These are phyloP conservation scores for Pandemis heparana DNA, from an alignment of 2,888 invertebrate species.

Conservation along the genomic window DNA sequence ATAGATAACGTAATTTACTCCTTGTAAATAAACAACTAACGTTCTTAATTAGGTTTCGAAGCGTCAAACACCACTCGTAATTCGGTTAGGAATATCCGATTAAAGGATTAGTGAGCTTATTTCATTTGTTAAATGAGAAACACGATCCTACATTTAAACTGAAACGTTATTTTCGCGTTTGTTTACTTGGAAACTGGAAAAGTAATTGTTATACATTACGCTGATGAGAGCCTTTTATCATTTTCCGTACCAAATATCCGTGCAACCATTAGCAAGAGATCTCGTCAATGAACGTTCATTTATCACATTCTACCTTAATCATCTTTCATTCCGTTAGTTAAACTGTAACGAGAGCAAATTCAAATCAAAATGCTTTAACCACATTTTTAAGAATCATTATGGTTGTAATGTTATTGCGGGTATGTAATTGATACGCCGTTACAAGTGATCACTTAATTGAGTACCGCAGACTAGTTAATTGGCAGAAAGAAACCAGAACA, in stretches of 20 bases:
- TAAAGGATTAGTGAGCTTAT: constrained; percentile 16
- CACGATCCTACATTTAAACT: constrained; percentile 1
- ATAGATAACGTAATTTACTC: constrained; percentile 21
- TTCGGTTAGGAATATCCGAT: constrained; percentile 23
- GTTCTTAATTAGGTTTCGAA: constrained; percentile 25
- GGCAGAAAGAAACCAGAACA: constrained; percentile 29
- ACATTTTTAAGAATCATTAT: neutral
- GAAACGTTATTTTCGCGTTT: neutral
- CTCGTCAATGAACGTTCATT: constrained; percentile 28
- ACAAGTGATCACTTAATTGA: constrained; percentile 11
- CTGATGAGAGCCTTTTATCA: constrained; percentile 25
- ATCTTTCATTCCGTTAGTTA: neutral
- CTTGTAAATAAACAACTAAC: constrained; percentile 22
- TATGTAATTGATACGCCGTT: constrained; percentile 12
- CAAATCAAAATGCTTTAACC: neutral
- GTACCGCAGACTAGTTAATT: neutral
- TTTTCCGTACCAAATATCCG: constrained; percentile 11
- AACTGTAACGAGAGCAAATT: neutral
- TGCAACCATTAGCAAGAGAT: constrained; percentile 14
- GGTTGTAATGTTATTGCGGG: neutral
- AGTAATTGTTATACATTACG: constrained; percentile 22
- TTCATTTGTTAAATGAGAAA: constrained; percentile 17
- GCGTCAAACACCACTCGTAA: constrained; percentile 22
- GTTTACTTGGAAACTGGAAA: constrained; percentile 9
- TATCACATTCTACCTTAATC: constrained; percentile 12